Base-by-base conservation (phyloP, 2,888 invertebrate genomes). In the Terebella lapidaria region DNA sequence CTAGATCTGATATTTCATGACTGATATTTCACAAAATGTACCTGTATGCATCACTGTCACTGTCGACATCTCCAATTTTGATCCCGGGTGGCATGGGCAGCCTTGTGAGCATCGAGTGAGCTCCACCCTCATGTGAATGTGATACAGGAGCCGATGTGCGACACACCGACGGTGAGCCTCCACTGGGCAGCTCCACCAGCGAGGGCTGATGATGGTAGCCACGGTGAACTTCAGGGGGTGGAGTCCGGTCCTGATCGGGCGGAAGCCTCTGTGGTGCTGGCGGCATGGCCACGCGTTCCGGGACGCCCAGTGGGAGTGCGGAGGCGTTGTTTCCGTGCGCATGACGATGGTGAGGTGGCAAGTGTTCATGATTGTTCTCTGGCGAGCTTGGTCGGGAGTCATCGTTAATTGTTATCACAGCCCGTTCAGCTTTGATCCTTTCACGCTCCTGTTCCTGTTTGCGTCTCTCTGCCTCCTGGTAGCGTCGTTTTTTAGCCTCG, bases 401-500 rank as follows among this genome's bases (percentile, higher is more conserved):
- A 22, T 49, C 49, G 49, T 49, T 49, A 4, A 28, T 5, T 5
- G 53, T 27, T 28, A 28, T 53, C 27, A 25, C 53, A 28, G 53
- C 27, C 22, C 28, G 5, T 25, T 25, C 26, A 10, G 53, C 24
- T 10, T 5, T 27, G 5, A 20, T 49, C 15, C 49, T 15, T 10
- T 5, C 18, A 5, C 5, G 18, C 24, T 49, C 49, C 53, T 18
- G 53, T 20, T 20, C 5, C 10, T 53, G 10, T 20, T 26, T 15
- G 15, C 3, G 24, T 4, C 3, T 20, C n/a, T 83, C 66, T 82
- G 82, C 76, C 89, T 89, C 79, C 88, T 5, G 18, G 30, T 29
- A 29, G 0, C 54, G 42, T n/a, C 46, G 89, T 77, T 76, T 74
- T n/a, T 75, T 63, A 22, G 77, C 76, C 60, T 72, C 73, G 56